Percentiles rank a stretch among this genome's conserved stretches.
These are phyloP conservation scores for Vimba vimba DNA, from an alignment of 2,113 vertebrate species.

Conservation along the genomic window DNA sequence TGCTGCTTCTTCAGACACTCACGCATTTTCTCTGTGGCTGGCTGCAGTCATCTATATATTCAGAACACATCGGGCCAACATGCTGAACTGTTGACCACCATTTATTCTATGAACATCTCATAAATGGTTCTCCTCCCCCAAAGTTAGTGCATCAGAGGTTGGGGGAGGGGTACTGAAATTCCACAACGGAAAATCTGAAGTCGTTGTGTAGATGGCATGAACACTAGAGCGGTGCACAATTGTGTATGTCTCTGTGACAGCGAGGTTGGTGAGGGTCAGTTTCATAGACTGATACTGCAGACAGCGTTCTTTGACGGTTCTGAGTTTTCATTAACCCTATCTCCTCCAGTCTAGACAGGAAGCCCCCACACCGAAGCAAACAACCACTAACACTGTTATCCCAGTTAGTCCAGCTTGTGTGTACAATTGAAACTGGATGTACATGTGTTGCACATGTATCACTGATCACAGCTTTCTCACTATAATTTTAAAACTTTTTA, in stretches of 20 bases:
- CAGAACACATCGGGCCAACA: constrained; percentile 70
- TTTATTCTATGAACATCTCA: constrained; percentile 77
- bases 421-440: constrained; percentile 2
- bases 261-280: constrained; percentile 26
- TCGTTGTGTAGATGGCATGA: constrained; percentile 31
- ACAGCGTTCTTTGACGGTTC: constrained; percentile 66
- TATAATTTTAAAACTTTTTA: not conserved
- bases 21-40: constrained; percentile 77
- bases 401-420: constrained; percentile 31
- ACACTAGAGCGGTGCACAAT: not conserved
- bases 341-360: constrained; percentile 81
- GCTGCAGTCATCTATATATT: constrained; percentile 75
- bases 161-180: constrained; percentile 42
- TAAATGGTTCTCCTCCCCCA: constrained; percentile 66
- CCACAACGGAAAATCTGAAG: constrained; percentile 14
- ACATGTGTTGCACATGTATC: not conserved
- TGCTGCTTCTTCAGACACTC: constrained; percentile 71
- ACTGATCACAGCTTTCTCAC: not conserved
- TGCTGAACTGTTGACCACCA: constrained; percentile 82
- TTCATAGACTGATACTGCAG: constrained; percentile 63
- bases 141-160: constrained; percentile 30
- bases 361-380: constrained; percentile 60
- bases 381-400: constrained; percentile 64
- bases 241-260: constrained; percentile 48
- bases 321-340: constrained; percentile 76